Base-by-base conservation (phyloP, 2,888 invertebrate species). In the Coleophora deauratella region DNA sequence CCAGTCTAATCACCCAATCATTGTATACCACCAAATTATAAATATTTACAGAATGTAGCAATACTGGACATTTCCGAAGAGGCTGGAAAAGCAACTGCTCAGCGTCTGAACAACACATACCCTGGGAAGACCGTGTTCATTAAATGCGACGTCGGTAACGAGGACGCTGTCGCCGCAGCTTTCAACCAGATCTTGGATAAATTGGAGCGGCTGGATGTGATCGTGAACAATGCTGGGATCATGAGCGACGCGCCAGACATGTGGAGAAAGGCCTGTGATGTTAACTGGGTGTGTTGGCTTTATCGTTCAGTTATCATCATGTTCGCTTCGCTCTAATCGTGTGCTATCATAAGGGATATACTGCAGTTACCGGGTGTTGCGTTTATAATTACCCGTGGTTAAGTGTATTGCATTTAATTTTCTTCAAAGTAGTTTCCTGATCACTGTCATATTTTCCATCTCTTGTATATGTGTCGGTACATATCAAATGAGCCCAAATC, bases 181-280 rank as follows among this genome's bases (percentile, higher is more conserved):
- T 71, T 70, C 42, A 49, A 66, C 2, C 40, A 56, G 40, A 61
- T 66, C 10, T 36, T 66, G 9, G 44, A 42, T 1, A 45, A 49
- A 34, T 61, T 65, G 31, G 50, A 59, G 32, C 58, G 51, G 21
- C 44, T 72, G 13, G 70, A 73, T 32, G 66, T 73, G 27, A 51
- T 72, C 28, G 54, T 74, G 33, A 73, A 73, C 46, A 71, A 73
- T 44, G 72, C 73, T 21, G 72, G 72, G 0, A 59, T 72, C 28
- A 63, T 73, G 62, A 55, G 53, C 34, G 71, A 73, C 42, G 37
- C 59, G 0, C 59, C 63, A 0, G 13, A 46, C 3, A 2, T 54
- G 2, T 71, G 66, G 67, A 63, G 67, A 37, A 65, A 52, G 9
- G 55, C 70, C 2, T 54, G 59, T 35, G 57, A 61, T 33, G 59